Conservation (phyloP, 2,797 vertebrate genomes). For the Cebuella pygmaea region DNA sequence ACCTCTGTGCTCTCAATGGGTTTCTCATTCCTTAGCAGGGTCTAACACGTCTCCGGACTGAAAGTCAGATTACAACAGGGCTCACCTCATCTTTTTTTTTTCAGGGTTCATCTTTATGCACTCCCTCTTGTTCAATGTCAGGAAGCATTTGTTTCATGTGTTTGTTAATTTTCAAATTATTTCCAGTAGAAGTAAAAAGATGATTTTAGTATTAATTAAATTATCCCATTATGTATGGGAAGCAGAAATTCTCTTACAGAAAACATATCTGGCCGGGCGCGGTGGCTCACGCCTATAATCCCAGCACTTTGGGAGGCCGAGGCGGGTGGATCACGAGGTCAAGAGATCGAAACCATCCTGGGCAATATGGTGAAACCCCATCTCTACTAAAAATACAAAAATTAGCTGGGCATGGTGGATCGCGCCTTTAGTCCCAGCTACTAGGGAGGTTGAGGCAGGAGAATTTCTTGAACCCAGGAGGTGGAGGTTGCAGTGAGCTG, state of each 20-base stretch:
- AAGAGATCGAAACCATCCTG: no score
- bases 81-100: background rate
- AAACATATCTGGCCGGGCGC: background rate
- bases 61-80: background rate
- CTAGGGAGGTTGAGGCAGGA: no score
- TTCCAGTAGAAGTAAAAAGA: background rate
- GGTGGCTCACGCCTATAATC: no score
- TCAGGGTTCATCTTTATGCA: background rate
- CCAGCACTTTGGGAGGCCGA: no score
- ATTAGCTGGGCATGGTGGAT: no score
- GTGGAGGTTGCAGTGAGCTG: no score
- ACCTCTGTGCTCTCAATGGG: background rate
- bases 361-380: no score
- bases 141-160: background rate
- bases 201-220: background rate
- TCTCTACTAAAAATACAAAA: no score
- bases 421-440: no score
- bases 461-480: no score
- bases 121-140: background rate
- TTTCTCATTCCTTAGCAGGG: no score
- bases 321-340: no score
- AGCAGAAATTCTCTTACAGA: background rate
- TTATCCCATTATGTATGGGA: background rate
- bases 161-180: background rate
- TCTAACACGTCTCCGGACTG: background rate